Percentiles rank a stretch among this genome's conserved stretches.
These are phyloP conservation scores for Gymnothorax javanicus DNA, from an alignment of 2,797 vertebrate genomes.

Conservation along the genomic window DNA sequence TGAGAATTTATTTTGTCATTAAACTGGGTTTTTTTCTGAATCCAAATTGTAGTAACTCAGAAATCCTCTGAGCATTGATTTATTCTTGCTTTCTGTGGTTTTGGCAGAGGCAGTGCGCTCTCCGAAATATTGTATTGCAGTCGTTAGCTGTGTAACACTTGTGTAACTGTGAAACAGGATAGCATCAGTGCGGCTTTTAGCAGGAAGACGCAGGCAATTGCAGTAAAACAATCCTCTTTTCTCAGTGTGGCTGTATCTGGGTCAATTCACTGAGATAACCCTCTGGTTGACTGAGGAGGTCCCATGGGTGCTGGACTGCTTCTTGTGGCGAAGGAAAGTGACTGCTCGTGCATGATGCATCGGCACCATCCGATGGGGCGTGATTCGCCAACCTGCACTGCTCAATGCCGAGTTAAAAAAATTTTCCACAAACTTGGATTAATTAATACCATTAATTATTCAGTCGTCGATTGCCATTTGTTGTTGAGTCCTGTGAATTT, in stretches of 20 bases:
- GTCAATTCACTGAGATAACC: slow-evolving; percentile 64
- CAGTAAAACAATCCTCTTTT: slow-evolving; percentile 38
- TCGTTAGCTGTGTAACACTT: not conserved
- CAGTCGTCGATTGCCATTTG: not conserved
- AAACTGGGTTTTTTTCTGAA: not conserved
- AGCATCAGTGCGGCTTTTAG: not conserved
- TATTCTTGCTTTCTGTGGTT: not conserved
- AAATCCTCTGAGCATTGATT: not conserved
- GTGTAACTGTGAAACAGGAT: not conserved
- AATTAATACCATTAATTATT: not conserved
- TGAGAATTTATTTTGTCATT: not conserved
- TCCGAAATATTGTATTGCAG: not conserved
- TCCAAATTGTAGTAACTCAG: not conserved
- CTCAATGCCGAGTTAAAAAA: not conserved
- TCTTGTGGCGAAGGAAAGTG: slow-evolving; percentile 61
- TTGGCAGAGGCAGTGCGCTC: not conserved
- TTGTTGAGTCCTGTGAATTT: not conserved
- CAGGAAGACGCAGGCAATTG: slow-evolving; percentile 32
- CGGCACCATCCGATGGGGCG: too few species aligned
- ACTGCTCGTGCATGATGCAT: slow-evolving; percentile 19
- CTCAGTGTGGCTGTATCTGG: slow-evolving; percentile 62
- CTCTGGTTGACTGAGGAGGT: slow-evolving; percentile 60
- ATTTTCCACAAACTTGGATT: not conserved
- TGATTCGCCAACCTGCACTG: slow-evolving; percentile 17
- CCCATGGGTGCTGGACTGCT: slow-evolving; percentile 73